Evolutionary conservation across 2,113 vertebrate species (phyloP), one percentile per base, ranked within the genome.

Genomic region (Dendropsophus ebraccatus): DNA sequence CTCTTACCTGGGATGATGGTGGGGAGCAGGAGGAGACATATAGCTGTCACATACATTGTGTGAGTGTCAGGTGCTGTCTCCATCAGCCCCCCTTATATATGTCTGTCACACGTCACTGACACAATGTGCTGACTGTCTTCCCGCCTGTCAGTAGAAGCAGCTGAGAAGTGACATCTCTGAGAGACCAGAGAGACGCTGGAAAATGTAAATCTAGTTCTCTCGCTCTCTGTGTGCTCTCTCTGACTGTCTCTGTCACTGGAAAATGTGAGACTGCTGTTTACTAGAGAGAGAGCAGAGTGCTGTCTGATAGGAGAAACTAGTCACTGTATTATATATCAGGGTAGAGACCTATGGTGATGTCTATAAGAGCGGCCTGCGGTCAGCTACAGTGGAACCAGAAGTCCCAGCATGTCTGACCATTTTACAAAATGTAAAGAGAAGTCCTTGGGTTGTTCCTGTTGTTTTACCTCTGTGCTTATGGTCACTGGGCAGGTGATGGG

Each of bases 71-170:
- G 1, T 79, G 35, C 0, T 6, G 25, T 13, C 25, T 5, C 16
- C 49, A 54, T 11, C 45, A 17, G 21, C 50, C 83, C 58, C 83
- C 74, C 75, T 50, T 85, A 85, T 79, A 45, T 30, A 25, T 45
- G 12, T 77, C 8, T 41, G 7, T 52, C 58, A 28, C 75, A 85
- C 83, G 74, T 85, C 83, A 85, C 83, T 50, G 28, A 23, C 45
- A 85, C 28, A 78, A 69, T 85, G 73, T 85, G 83, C 83, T 85
- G 83, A 85, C 58, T 78, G 1, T 78, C 83, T 85, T 85, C 83
- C 83, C 73, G 72, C 70, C 37, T 50, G 50, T 49, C 37, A 65
- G 13, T 25, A 30, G 5, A 37, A n/a, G 30, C 47, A 78, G 60
- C 73, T 85, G 74, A 85, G 74, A 85, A 85, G 83, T 85, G 74